phyloP scores from a whole-genome alignment of 2,888 invertebrate species.

The Augochlorella aurata region DNA sequence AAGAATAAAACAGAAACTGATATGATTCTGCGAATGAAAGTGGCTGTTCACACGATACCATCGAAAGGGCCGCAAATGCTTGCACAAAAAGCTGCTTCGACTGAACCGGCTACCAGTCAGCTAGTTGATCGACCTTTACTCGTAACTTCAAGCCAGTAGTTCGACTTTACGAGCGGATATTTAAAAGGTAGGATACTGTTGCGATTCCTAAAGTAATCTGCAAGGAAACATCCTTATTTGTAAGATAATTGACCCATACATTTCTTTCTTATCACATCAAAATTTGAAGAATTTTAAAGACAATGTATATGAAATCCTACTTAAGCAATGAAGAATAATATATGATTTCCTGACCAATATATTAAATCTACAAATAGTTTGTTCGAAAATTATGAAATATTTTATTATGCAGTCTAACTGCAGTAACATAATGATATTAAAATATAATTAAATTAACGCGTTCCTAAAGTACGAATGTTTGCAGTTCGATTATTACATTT shows the following conservation, averaged over 20 bases:
- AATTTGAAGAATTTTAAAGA: neutral
- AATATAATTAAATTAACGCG: neutral
- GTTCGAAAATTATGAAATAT: conserved; percentile 23
- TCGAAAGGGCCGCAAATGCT: conserved; percentile 55
- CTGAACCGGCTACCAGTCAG: conserved; percentile 68
- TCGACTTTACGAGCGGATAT: conserved; percentile 18
- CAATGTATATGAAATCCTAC: neutral
- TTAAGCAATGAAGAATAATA: neutral
- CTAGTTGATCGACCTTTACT: conserved; percentile 66
- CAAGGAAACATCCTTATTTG: neutral
- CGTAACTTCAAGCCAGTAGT: conserved; percentile 47
- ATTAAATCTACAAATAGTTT: neutral
- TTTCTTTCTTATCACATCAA: neutral
- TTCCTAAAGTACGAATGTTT: neutral
- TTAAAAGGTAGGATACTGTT: conserved; percentile 4
- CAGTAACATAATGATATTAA: conserved; percentile 15
- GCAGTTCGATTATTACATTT: conserved; percentile 13
- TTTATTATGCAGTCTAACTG: conserved; percentile 23
- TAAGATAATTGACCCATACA: neutral
- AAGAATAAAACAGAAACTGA: conserved; percentile 34
- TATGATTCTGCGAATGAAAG: conserved; percentile 49
- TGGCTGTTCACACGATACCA: conserved; percentile 56
- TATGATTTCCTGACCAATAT: neutral
- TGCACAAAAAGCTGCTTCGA: conserved; percentile 65
- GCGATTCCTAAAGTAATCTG: neutral